These are phyloP conservation scores for Sebastes iracundus DNA, from an alignment of 2,797 vertebrate species.

Conservation along the genomic window DNA sequence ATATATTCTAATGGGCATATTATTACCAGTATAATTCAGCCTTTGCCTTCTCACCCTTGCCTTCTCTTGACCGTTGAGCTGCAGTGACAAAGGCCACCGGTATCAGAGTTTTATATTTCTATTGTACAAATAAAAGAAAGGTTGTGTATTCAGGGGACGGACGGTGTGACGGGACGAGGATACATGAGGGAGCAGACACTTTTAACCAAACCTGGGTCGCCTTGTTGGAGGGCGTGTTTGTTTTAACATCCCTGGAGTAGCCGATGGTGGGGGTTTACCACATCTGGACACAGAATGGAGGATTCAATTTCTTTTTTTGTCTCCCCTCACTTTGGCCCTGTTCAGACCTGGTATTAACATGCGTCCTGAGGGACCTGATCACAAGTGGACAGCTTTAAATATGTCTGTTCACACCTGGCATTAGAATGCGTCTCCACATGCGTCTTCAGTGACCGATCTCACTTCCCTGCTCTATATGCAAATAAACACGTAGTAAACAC, in stretches of 20 bases:
- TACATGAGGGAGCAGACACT: neutral
- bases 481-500: too few species aligned
- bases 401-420: too few species aligned
- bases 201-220: conserved; percentile 17
- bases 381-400: too few species aligned
- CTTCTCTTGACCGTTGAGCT: conserved; percentile 63
- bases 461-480: too few species aligned
- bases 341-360: too few species aligned
- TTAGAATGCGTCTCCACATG: too few species aligned
- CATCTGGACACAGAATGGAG: neutral
- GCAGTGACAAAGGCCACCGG: conserved; percentile 35
- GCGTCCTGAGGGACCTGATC: too few species aligned
- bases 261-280: conserved; percentile 5
- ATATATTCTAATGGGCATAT: conserved; percentile 73
- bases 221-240: conserved; percentile 22
- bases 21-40: conserved; percentile 62
- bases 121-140: conserved; percentile 21
- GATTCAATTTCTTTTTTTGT: neutral
- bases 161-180: neutral
- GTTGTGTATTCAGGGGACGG: conserved; percentile 42
- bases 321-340: neutral
- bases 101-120: conserved; percentile 72
- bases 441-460: too few species aligned
- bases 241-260: neutral
- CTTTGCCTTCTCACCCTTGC: conserved; percentile 70